Conservation (phyloP, 2,113 vertebrate species). For the Etheostoma cragini region DNA sequence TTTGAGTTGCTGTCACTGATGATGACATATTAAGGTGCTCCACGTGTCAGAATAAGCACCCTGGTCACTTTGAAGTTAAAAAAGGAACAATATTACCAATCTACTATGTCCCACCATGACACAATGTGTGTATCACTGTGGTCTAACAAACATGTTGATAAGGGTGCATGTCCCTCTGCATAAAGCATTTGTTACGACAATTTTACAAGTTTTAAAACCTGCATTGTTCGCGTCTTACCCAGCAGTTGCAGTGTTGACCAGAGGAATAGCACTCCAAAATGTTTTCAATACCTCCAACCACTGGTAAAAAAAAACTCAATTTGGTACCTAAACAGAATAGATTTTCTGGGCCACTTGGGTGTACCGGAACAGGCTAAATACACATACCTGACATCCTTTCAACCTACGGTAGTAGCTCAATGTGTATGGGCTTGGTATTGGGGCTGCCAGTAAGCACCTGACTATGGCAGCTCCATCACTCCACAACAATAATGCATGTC, state of each 20-base stretch:
- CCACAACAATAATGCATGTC: too few relatives aligned
- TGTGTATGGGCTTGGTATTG: too few relatives aligned
- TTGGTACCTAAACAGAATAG: background rate
- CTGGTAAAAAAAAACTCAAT: background rate
- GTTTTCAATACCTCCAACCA: background rate
- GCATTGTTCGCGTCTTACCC: background rate
- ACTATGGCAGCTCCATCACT: too few relatives aligned
- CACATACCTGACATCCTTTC: too few relatives aligned
- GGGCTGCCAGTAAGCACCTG: too few relatives aligned
- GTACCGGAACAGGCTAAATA: too few relatives aligned
- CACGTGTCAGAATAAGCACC: background rate
- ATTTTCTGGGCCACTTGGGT: too few relatives aligned
- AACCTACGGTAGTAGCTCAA: too few relatives aligned
- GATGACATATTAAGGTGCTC: constrained; percentile 4
- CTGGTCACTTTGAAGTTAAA: too few relatives aligned
- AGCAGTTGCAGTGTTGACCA: background rate
- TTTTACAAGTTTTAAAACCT: background rate
- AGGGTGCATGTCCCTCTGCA: background rate
- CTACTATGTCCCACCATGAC: background rate
- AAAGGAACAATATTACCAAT: background rate
- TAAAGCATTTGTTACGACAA: background rate
- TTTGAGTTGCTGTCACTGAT: background rate
- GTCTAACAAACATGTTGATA: background rate
- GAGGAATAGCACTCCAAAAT: background rate
- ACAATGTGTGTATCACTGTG: background rate